These are phyloP conservation scores for Xerus rutilus DNA, from an alignment of 2,797 vertebrate genomes.

Conservation along the genomic window DNA sequence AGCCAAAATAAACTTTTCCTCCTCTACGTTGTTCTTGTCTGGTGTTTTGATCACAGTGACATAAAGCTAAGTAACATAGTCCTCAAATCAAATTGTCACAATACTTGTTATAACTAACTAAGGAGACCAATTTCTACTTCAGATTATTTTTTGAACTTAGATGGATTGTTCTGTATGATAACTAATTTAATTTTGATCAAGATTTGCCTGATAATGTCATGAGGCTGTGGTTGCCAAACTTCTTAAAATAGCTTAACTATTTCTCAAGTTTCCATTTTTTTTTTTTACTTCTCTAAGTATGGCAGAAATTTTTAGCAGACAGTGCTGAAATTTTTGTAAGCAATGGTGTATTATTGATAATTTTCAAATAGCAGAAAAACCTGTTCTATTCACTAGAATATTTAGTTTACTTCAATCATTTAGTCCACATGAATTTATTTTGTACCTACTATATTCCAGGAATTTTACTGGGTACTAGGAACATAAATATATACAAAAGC, in stretches of 20 bases:
- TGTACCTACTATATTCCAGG: not conserved
- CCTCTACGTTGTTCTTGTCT: no score
- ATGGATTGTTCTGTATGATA: not conserved
- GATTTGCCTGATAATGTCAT: not conserved
- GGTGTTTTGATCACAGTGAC: no score
- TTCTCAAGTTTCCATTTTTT: not conserved
- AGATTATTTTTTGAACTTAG: not conserved
- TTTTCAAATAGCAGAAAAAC: not conserved
- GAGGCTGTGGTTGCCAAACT: not conserved
- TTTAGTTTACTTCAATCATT: not conserved
- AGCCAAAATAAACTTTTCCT: no score
- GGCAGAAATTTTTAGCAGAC: not conserved
- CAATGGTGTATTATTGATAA: not conserved
- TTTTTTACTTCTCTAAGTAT: not conserved
- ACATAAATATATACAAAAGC: not conserved
- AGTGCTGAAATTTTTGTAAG: not conserved
- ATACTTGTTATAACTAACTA: not conserved
- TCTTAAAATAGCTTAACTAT: not conserved
- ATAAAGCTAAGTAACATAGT: no score
- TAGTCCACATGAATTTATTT: constrained; percentile 2
- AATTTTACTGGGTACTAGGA: not conserved
- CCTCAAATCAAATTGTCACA: not conserved
- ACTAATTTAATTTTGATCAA: not conserved
- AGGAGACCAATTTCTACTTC: not conserved
- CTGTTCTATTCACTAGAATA: not conserved